phyloP scores from a whole-genome alignment of 1,140 invertebrate species.

The Achatina immaculata region DNA sequence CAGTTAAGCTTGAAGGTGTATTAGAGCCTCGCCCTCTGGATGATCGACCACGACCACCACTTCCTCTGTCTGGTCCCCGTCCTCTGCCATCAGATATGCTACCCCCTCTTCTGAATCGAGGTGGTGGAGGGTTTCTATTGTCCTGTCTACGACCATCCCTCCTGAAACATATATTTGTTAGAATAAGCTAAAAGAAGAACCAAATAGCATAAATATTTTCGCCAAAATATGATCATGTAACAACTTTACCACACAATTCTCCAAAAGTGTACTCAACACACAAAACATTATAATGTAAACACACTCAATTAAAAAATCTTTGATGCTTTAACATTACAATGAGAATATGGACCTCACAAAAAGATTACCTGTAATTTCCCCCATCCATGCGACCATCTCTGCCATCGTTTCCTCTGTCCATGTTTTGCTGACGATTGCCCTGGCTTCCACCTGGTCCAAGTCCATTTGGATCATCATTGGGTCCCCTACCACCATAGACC shows the following conservation, averaged over 20 bases:
- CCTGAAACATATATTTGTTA: slow-evolving; percentile 35
- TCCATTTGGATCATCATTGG: slow-evolving; percentile 14
- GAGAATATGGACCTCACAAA: too few relatives aligned
- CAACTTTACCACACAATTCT: too few relatives aligned
- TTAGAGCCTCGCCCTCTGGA: slow-evolving; percentile 61
- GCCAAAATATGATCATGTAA: too few relatives aligned
- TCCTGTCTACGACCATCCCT: slow-evolving; percentile 59
- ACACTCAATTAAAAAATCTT: too few relatives aligned
- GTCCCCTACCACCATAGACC: slow-evolving; percentile 3
- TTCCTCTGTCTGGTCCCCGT: slow-evolving; percentile 50
- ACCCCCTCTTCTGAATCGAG: slow-evolving; percentile 56
- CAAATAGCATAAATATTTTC: neutral
- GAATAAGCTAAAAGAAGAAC: too few relatives aligned
- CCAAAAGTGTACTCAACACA: too few relatives aligned
- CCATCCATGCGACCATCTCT: slow-evolving; percentile 31
- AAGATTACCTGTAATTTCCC: slow-evolving; percentile 7
- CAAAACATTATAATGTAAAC: too few relatives aligned
- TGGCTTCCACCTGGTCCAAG: neutral
- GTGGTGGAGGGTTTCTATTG: slow-evolving; percentile 56
- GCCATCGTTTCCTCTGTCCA: slow-evolving; percentile 32
- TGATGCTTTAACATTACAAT: too few relatives aligned
- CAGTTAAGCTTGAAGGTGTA: slow-evolving; percentile 43
- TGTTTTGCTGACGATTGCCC: slow-evolving; percentile 13
- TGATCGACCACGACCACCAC: slow-evolving; percentile 54
- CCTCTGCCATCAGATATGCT: slow-evolving; percentile 49